phyloP scores from a whole-genome alignment of 2,888 invertebrate genomes.

The Dromius quadrimaculatus region DNA sequence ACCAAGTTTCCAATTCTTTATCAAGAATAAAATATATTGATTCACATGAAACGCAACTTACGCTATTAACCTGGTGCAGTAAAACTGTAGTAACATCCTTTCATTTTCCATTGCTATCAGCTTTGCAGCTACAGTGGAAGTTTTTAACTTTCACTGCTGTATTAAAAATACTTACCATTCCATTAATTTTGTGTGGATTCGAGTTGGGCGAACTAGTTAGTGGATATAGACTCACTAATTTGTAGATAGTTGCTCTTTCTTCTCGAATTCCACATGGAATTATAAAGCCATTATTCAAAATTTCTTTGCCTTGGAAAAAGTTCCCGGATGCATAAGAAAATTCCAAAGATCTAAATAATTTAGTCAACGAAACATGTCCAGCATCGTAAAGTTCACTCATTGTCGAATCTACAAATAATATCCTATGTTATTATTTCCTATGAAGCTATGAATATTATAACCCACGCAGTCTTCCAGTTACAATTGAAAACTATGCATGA shows the following conservation, averaged over 20 bases:
- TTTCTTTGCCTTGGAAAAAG: background rate
- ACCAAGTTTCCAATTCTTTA: background rate
- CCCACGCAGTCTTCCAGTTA: too few relatives aligned
- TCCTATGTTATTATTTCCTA: too few relatives aligned
- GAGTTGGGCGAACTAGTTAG: background rate
- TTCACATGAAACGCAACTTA: background rate
- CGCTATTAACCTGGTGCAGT: constrained; percentile 5
- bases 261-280: constrained; percentile 3
- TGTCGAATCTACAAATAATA: too few relatives aligned
- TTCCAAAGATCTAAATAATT: background rate
- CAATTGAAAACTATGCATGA: too few relatives aligned
- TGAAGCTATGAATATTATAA: too few relatives aligned
- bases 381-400: too few relatives aligned
- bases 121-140: background rate
- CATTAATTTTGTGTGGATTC: background rate
- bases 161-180: background rate
- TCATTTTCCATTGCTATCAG: background rate
- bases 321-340: background rate
- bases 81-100: background rate
- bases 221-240: background rate
- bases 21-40: background rate
- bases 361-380: too few relatives aligned
- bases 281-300: background rate
- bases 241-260: background rate
- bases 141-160: background rate